A percentile compares a stretch with the other conserved stretches of the same genome.
These are phyloP conservation scores for Megastigmus dorsalis DNA, from an alignment of 2,888 invertebrate genomes.

Conservation along the genomic window DNA sequence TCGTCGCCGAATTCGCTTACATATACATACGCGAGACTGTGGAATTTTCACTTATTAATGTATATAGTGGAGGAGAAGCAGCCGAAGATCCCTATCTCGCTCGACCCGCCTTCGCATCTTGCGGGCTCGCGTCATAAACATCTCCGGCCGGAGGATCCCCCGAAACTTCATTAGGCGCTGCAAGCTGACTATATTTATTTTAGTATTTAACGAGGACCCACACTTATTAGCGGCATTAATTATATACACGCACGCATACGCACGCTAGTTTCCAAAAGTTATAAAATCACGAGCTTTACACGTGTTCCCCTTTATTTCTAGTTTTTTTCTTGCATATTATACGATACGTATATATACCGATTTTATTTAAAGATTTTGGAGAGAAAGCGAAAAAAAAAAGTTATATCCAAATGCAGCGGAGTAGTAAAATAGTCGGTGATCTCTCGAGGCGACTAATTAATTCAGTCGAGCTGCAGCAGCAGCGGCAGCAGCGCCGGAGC, in stretches of 20 bases:
- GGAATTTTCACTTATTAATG: slow-evolving; percentile 8
- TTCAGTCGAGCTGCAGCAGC: not conserved
- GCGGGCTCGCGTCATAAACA: no score
- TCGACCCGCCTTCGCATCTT: not conserved
- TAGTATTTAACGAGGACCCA: not conserved
- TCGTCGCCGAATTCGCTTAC: not conserved
- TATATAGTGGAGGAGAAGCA: no score
- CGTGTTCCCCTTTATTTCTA: not conserved
- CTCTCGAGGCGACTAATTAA: slow-evolving; percentile 16
- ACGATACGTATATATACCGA: no score
- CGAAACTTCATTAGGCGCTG: no score
- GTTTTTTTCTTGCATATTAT: not conserved
- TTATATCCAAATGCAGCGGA: not conserved
- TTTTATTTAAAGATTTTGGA: slow-evolving; percentile 1
- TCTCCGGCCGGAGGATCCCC: not conserved
- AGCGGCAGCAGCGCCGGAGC: no score
- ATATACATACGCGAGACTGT: not conserved
- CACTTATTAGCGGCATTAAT: slow-evolving; percentile 10
- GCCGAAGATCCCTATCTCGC: not conserved
- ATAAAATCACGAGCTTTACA: slow-evolving; percentile 4
- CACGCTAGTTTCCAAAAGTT: not conserved
- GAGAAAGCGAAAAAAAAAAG: not conserved
- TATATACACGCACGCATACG: no score
- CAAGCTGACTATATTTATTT: not conserved
- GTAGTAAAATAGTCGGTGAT: no score